Conservation (phyloP, 2,888 invertebrate genomes). For the Ischnus inquisitorius region DNA sequence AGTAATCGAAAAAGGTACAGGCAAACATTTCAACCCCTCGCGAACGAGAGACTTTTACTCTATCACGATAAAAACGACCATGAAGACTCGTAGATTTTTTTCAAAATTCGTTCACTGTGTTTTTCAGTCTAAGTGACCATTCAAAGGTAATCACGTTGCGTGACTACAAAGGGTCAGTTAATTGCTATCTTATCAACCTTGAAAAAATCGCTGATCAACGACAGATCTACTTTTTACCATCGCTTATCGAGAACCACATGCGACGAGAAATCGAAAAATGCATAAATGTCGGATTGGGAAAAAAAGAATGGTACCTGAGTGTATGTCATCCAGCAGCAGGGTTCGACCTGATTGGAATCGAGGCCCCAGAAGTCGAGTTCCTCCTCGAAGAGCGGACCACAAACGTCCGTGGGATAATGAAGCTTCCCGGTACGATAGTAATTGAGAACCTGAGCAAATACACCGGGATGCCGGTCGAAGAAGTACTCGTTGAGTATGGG, state of each 20-base stretch:
- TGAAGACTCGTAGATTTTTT: too few species aligned
- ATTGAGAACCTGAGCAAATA: constrained; percentile 98
- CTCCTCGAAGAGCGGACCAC: constrained; percentile 99
- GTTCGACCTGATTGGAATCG: constrained; percentile 99
- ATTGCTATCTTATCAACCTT: too few species aligned
- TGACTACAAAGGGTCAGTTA: too few species aligned
- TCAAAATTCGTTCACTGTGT: too few species aligned
- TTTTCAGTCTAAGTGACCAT: too few species aligned
- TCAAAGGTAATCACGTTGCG: too few species aligned
- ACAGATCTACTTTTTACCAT: neutral
- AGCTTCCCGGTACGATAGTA: constrained; percentile 99
- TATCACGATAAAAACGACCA: too few species aligned
- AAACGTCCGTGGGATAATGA: constrained; percentile 99
- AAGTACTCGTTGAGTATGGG: constrained; percentile 99
- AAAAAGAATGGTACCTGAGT: constrained; percentile 90
- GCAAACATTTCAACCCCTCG: too few species aligned
- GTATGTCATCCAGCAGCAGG: constrained; percentile 99
- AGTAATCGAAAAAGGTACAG: too few species aligned
- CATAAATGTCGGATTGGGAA: neutral
- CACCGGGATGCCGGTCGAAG: constrained; percentile 99
- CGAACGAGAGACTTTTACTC: too few species aligned
- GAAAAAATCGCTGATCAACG: neutral
- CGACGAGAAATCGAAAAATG: neutral
- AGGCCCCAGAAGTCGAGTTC: constrained; percentile 99
- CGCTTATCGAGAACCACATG: neutral